Percentiles rank a stretch among this genome's conserved stretches.
These are phyloP conservation scores for Todiramphus chloris DNA, from an alignment of 2,113 vertebrate species.

Conservation along the genomic window DNA sequence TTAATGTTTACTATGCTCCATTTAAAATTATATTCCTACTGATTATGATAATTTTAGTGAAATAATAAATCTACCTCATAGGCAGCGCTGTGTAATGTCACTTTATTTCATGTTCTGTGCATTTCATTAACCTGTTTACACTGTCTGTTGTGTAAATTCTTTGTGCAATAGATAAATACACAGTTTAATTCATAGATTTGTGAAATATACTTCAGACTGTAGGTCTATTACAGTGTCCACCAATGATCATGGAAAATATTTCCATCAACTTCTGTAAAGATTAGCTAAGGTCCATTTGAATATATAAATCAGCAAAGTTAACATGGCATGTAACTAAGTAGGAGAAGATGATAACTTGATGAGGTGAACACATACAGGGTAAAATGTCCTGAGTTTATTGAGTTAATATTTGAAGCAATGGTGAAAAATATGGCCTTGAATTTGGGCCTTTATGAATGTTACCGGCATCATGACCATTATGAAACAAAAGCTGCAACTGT, in stretches of 20 bases:
- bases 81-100: neutral
- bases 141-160: neutral
- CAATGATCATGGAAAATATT: neutral
- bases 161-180: neutral
- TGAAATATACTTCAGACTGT: neutral
- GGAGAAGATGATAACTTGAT: neutral
- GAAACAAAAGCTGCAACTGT: slow-evolving; percentile 94
- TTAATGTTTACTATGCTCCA: neutral
- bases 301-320: neutral
- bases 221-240: neutral
- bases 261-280: neutral
- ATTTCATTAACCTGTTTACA: neutral
- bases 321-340: neutral
- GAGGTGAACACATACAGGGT: neutral
- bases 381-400: neutral
- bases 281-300: neutral
- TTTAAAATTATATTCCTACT: neutral
- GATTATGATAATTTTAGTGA: neutral
- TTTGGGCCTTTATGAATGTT: slow-evolving; percentile 87
- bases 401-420: slow-evolving; percentile 85
- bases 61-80: neutral
- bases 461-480: slow-evolving; percentile 94
- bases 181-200: neutral
- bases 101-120: slow-evolving; percentile 7
- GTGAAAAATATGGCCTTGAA: slow-evolving; percentile 80